Conservation (phyloP, 2,888 invertebrate genomes). For the Scaptomyza flava region DNA sequence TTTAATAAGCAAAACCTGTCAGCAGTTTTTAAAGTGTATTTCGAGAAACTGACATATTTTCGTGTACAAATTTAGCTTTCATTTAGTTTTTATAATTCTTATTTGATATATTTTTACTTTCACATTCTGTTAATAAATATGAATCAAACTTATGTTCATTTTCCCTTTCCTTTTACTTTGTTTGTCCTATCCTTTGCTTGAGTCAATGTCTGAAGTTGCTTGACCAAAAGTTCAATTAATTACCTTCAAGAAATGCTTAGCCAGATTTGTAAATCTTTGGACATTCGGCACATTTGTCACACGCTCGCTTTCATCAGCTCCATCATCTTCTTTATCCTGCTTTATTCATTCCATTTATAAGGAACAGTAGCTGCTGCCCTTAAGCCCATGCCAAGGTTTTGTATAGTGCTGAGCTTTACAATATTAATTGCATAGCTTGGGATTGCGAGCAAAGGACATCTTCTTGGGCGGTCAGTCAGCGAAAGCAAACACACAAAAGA, state of each 20-base stretch:
- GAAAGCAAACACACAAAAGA: constrained; percentile 63
- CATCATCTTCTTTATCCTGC: constrained; percentile 54
- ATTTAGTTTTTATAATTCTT: too few species aligned
- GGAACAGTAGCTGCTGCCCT: constrained; percentile 18
- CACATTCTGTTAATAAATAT: too few species aligned
- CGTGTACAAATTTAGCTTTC: too few species aligned
- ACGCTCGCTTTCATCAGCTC: constrained; percentile 76
- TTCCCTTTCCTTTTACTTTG: neutral
- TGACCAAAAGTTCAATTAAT: constrained; percentile 63
- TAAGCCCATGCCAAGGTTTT: constrained; percentile 24
- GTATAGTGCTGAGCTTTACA: constrained; percentile 61
- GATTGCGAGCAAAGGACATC: constrained; percentile 25
- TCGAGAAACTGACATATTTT: too few species aligned
- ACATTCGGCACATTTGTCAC: constrained; percentile 68
- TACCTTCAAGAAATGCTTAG: constrained; percentile 47
- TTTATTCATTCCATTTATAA: constrained; percentile 18
- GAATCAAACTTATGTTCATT: too few species aligned
- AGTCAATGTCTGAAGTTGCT: constrained; percentile 23
- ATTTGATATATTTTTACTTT: too few species aligned
- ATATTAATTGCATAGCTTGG: constrained; percentile 73
- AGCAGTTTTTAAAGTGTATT: too few species aligned
- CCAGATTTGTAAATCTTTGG: constrained; percentile 63
- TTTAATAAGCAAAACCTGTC: too few species aligned
- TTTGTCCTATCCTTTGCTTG: constrained; percentile 16
- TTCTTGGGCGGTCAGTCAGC: constrained; percentile 52